A percentile compares a stretch with the other conserved stretches of the same genome.
phyloP scores from a whole-genome alignment of 2,113 vertebrate species.

The Rattus norvegicus region DNA sequence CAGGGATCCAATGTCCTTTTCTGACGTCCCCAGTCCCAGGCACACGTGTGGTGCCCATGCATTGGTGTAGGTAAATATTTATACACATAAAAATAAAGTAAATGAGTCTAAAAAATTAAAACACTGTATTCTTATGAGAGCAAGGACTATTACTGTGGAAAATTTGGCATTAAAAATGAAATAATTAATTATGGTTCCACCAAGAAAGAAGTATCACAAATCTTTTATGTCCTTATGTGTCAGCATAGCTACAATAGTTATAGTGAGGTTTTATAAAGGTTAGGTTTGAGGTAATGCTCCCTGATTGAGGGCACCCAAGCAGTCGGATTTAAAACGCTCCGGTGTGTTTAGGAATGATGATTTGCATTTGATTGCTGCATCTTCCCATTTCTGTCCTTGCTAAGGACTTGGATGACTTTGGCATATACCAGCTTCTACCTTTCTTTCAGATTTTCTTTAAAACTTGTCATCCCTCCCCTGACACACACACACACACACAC shows the following conservation, averaged over 20 bases:
- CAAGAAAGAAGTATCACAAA: conserved; percentile 4
- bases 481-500: neutral
- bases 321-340: neutral
- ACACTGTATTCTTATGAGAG: neutral
- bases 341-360: neutral
- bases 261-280: neutral
- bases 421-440: neutral
- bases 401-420: neutral
- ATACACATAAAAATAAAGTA: neutral
- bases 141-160: neutral
- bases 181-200: neutral
- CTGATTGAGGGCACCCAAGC: neutral
- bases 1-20: neutral
- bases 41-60: neutral
- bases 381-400: neutral
- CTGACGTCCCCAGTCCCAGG: neutral
- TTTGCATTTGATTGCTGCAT: neutral
- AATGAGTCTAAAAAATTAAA: neutral
- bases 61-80: neutral
- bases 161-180: neutral
- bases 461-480: neutral
- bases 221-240: neutral
- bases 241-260: neutral
- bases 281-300: neutral
- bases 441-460: conserved; percentile 1